Percentiles rank a stretch among this genome's conserved stretches.
Evolutionary conservation across 2,113 vertebrate species (phyloP).

Genomic region (Ardeotis arabs): DNA sequence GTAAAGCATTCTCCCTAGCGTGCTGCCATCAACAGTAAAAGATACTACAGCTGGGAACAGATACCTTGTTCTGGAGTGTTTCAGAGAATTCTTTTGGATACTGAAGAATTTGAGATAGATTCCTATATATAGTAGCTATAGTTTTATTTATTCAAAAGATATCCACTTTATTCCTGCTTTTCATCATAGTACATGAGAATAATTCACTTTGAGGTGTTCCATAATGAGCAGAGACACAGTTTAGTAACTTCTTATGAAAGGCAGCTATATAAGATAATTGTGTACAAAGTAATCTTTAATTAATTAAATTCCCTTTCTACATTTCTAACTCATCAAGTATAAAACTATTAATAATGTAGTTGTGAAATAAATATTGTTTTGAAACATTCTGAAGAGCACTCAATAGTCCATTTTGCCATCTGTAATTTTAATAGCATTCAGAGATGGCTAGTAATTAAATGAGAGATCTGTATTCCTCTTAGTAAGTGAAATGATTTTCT

Average conservation of each 20-base stretch:
- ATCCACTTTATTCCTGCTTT: neutral
- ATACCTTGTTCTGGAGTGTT: neutral
- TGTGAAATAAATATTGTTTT: conserved; percentile 18
- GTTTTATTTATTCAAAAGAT: neutral
- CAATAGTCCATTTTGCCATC: neutral
- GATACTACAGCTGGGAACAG: neutral
- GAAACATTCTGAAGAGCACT: neutral
- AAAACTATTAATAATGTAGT: neutral
- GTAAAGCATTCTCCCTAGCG: neutral
- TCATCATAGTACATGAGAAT: neutral
- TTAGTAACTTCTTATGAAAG: neutral
- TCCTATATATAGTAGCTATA: neutral
- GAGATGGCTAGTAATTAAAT: neutral
- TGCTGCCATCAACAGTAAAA: neutral
- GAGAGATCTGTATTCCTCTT: neutral
- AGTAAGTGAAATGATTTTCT: neutral
- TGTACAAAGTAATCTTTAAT: neutral
- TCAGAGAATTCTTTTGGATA: neutral
- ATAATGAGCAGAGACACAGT: neutral
- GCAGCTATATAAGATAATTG: neutral
- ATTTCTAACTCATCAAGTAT: neutral
- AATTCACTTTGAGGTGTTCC: neutral
- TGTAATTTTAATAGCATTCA: conserved; percentile 5
- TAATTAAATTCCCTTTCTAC: neutral
- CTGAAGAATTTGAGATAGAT: neutral